Evolutionary conservation across 35 echinoderm and acorn worm genomes (phyloP).

Genomic region (Hemicentrotus pulcherrimus): DNA sequence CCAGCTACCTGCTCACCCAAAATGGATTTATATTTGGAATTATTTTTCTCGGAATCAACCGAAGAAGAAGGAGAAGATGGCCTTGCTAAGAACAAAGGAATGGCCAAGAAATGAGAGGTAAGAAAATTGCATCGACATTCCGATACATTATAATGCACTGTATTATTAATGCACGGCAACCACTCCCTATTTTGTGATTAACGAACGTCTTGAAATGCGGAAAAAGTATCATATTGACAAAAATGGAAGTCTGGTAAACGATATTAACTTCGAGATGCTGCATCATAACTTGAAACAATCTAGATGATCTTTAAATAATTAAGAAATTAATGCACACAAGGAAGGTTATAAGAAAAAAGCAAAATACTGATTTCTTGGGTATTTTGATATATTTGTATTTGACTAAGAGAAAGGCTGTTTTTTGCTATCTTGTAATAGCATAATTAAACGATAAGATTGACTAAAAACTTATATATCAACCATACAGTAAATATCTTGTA

Average conservation of each 20-base stretch:
- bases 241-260: not conserved
- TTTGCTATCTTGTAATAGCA: no score
- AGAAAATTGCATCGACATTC: not conserved
- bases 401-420: no score
- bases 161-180: not conserved
- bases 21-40: conserved; percentile 31
- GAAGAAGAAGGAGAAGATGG: not conserved
- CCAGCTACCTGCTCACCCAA: not conserved
- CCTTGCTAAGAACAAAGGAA: conserved; percentile 24
- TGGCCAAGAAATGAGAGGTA: not conserved
- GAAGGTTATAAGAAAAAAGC: no score
- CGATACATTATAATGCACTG: conserved; percentile 20
- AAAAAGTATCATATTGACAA: not conserved
- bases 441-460: no score
- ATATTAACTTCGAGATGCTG: no score
- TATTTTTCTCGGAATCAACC: not conserved
- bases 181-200: not conserved
- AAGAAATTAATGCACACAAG: no score
- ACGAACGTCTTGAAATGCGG: not conserved
- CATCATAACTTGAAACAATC: no score
- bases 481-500: no score
- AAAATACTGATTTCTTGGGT: no score
- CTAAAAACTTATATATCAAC: no score
- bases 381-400: no score
- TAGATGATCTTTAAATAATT: no score